These are phyloP conservation scores for Passer domesticus DNA, from an alignment of 2,113 vertebrate species.

Conservation along the genomic window DNA sequence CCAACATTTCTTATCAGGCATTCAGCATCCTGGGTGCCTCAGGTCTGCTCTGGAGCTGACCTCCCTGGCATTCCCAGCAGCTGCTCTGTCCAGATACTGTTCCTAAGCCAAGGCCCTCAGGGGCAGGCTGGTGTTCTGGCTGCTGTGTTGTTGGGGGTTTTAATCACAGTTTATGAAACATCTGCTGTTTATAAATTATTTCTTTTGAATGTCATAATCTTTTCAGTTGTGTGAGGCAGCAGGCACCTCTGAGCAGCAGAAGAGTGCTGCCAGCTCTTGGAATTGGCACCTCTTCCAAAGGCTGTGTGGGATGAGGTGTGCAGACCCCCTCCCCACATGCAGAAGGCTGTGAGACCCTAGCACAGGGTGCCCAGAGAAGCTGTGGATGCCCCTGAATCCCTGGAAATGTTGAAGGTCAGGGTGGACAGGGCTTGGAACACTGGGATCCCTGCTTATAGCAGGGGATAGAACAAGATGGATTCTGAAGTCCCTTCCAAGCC, in stretches of 20 bases:
- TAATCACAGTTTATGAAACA: conserved; percentile 52
- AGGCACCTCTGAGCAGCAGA: not conserved
- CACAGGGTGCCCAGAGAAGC: not conserved
- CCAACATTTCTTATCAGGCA: not conserved
- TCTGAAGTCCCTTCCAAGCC: not conserved
- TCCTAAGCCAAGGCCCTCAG: not conserved
- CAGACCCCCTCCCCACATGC: not conserved
- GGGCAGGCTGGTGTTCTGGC: not conserved
- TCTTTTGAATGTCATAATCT: conserved; percentile 16
- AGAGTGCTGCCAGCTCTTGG: not conserved
- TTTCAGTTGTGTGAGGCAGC: not conserved
- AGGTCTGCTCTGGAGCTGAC: not conserved
- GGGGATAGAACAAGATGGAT: fast-evolving
- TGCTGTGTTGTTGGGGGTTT: not conserved
- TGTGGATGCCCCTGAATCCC: not conserved
- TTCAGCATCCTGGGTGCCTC: not conserved
- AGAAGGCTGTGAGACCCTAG: not conserved
- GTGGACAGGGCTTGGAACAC: not conserved
- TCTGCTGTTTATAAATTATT: conserved; percentile 61
- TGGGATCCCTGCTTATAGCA: not conserved
- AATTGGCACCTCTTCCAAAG: not conserved
- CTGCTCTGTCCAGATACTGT: not conserved
- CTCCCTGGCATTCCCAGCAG: conserved; percentile 12
- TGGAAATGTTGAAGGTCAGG: not conserved
- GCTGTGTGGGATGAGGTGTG: not conserved